phyloP scores from a whole-genome alignment of 2,113 vertebrate genomes.

The Axis porcinus region DNA sequence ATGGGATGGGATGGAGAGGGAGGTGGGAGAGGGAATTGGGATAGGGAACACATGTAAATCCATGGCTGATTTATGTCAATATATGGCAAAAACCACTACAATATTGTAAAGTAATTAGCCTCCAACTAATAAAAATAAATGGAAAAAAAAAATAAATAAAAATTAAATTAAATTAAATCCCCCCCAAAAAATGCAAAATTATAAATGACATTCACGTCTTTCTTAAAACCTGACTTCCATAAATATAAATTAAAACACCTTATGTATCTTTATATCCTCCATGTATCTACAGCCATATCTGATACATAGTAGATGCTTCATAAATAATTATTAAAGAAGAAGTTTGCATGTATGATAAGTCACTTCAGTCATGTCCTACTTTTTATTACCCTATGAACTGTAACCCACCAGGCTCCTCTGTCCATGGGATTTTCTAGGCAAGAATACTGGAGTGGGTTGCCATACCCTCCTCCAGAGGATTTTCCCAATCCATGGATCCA shows the following conservation, averaged over 20 bases:
- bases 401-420: not conserved
- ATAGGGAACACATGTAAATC: too few species aligned
- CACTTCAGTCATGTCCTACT: not conserved
- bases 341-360: not conserved
- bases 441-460: not conserved
- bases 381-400: not conserved
- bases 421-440: not conserved
- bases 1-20: too few species aligned
- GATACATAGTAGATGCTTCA: not conserved
- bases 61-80: too few species aligned
- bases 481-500: not conserved
- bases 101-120: too few species aligned
- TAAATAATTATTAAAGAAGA: not conserved
- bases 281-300: not conserved
- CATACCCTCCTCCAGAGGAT: not conserved
- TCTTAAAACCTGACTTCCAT: not conserved
- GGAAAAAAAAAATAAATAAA: too few species aligned
- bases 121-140: too few species aligned
- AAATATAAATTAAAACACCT: not conserved
- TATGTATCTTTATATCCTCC: not conserved
- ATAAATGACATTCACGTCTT: not conserved
- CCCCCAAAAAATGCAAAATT: not conserved
- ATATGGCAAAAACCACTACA: too few species aligned
- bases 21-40: too few species aligned
- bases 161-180: too few species aligned